phyloP scores from a whole-genome alignment of 2,888 invertebrate genomes.

The Amphimallon solstitiale region DNA sequence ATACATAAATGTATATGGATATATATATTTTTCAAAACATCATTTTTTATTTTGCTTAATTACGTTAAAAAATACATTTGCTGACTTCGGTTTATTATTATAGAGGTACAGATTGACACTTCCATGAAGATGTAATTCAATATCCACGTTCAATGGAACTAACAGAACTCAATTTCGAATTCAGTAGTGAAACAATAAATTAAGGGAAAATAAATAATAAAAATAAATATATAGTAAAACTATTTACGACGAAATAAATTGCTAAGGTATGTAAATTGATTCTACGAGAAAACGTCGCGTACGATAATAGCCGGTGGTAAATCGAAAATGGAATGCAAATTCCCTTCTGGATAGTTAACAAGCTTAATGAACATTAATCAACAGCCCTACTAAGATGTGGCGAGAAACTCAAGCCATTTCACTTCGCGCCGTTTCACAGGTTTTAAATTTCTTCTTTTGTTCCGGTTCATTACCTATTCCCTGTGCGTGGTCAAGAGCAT shows the following conservation, averaged over 20 bases:
- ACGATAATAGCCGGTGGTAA: constrained; percentile 16
- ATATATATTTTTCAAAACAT: no score
- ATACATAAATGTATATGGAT: no score
- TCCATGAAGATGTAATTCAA: no score
- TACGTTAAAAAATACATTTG: no score
- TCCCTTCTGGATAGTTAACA: constrained; percentile 38
- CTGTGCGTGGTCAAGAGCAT: constrained; percentile 48
- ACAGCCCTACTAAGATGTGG: constrained; percentile 33
- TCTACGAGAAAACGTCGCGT: background rate
- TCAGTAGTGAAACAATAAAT: background rate
- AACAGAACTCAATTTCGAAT: background rate
- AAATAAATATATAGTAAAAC: constrained; percentile 15
- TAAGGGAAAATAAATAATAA: constrained; percentile 2
- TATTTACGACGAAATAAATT: constrained; percentile 13
- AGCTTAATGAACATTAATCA: constrained; percentile 47
- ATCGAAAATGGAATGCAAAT: constrained; percentile 40
- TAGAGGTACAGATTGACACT: no score
- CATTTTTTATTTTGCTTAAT: no score
- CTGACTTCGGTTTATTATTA: no score
- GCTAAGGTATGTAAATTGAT: constrained; percentile 4
- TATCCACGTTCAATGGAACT: no score
- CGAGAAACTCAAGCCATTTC: constrained; percentile 15
- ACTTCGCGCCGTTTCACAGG: constrained; percentile 24
- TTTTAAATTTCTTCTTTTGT: constrained; percentile 53
- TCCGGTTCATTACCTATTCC: constrained; percentile 52